phyloP scores from a whole-genome alignment of 2,888 invertebrate species.

The Augochlorella aurata region DNA sequence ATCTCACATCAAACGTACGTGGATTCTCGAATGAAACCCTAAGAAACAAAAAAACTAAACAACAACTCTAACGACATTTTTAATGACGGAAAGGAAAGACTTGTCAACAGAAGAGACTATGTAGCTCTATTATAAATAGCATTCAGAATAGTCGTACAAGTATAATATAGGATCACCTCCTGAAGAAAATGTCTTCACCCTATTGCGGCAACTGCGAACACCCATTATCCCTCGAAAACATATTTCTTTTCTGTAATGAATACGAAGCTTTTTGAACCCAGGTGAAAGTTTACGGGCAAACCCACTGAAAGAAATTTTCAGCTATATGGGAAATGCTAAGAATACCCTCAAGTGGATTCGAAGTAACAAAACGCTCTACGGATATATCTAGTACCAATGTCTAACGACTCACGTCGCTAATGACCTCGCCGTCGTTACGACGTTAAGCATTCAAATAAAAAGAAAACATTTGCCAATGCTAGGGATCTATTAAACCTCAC shows the following conservation, averaged over 20 bases:
- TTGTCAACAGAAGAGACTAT: not conserved
- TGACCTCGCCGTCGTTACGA: not conserved
- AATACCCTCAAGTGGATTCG: not conserved
- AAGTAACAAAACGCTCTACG: not conserved
- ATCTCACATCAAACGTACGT: too few relatives aligned
- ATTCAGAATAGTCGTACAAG: too few relatives aligned
- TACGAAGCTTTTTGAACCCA: not conserved
- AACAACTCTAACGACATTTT: not conserved
- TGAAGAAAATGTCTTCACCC: too few relatives aligned
- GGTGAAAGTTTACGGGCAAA: not conserved
- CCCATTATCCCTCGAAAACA: not conserved
- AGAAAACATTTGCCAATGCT: not conserved
- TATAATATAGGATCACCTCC: too few relatives aligned
- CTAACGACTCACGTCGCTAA: not conserved
- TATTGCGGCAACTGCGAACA: too few relatives aligned
- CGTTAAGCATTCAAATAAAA: not conserved
- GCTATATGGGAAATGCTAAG: not conserved
- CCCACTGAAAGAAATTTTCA: not conserved
- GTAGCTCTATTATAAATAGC: too few relatives aligned
- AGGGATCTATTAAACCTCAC: too few relatives aligned
- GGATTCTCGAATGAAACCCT: not conserved
- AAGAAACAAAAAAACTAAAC: not conserved
- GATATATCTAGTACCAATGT: not conserved
- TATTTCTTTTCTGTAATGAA: not conserved
- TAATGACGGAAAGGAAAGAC: not conserved